phyloP scores from a whole-genome alignment of 2,797 vertebrate genomes.

The Lepidocolaptes lacrymiger region DNA sequence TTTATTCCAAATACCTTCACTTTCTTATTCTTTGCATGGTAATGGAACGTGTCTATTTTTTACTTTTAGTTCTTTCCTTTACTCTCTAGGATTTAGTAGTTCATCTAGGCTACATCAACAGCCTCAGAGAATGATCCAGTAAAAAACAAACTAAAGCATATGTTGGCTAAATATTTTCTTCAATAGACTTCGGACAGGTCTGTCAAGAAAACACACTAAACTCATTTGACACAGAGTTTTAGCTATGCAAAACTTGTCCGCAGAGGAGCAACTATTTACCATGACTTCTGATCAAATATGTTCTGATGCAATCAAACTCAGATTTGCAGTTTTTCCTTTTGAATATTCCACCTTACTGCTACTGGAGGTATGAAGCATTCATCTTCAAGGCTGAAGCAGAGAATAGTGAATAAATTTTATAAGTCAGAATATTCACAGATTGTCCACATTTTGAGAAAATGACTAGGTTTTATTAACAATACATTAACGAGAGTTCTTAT shows the following conservation, averaged over 20 bases:
- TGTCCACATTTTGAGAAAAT: not conserved
- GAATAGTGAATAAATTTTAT: not conserved
- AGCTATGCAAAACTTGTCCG: not conserved
- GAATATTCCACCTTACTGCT: not conserved
- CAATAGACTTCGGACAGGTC: not conserved
- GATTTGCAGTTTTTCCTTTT: not conserved
- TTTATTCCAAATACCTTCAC: not conserved
- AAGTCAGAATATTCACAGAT: not conserved
- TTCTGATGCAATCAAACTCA: not conserved
- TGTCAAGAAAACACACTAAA: not conserved
- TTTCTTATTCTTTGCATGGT: not conserved
- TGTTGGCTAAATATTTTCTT: not conserved
- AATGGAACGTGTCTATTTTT: not conserved
- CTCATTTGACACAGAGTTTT: not conserved
- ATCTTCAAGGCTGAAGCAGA: not conserved
- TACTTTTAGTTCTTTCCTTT: not conserved
- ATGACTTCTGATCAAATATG: not conserved
- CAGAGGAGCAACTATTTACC: not conserved
- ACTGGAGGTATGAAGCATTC: not conserved
- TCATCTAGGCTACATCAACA: not conserved
- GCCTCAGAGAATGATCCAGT: not conserved
- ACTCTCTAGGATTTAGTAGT: not conserved
- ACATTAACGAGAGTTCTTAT: slow-evolving; percentile 37
- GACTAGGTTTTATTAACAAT: slow-evolving; percentile 44
- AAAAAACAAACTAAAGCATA: not conserved